Conservation (phyloP, 2,113 vertebrate species). For the Lonchura striata region DNA sequence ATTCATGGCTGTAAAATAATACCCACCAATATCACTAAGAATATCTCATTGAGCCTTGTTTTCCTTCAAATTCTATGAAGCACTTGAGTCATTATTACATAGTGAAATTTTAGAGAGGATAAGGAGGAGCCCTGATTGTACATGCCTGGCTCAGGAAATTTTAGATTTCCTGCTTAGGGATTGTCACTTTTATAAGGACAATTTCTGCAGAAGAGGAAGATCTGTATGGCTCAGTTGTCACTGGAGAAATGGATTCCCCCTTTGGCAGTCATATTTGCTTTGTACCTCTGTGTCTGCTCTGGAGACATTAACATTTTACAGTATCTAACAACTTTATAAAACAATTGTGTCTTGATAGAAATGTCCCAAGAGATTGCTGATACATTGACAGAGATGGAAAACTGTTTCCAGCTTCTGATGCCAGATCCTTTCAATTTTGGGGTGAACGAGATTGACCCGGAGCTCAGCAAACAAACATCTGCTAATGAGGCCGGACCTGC, state of each 20-base stretch:
- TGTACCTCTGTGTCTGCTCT: neutral
- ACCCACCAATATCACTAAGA: neutral
- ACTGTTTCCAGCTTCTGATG: slow-evolving; percentile 84
- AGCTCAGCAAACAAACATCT: neutral
- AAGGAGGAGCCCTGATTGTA: neutral
- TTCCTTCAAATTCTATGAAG: neutral
- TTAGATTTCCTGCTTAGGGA: neutral
- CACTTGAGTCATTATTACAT: neutral
- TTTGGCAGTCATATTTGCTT: neutral
- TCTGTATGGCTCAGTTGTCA: neutral
- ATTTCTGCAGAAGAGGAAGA: neutral
- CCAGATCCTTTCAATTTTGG: slow-evolving; percentile 74
- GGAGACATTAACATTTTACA: neutral
- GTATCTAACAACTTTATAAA: neutral
- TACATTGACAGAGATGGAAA: slow-evolving; percentile 86
- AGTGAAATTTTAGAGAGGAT: neutral
- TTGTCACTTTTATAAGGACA: neutral
- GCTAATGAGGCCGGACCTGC: neutral
- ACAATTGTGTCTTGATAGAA: slow-evolving; percentile 69
- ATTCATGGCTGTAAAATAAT: neutral
- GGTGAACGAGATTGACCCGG: neutral
- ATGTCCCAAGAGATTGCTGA: slow-evolving; percentile 75
- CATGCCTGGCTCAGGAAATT: neutral
- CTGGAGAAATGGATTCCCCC: neutral
- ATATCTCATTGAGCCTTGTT: neutral